Conservation (phyloP, 2,113 vertebrate genomes). For the Embiotoca jacksoni region DNA sequence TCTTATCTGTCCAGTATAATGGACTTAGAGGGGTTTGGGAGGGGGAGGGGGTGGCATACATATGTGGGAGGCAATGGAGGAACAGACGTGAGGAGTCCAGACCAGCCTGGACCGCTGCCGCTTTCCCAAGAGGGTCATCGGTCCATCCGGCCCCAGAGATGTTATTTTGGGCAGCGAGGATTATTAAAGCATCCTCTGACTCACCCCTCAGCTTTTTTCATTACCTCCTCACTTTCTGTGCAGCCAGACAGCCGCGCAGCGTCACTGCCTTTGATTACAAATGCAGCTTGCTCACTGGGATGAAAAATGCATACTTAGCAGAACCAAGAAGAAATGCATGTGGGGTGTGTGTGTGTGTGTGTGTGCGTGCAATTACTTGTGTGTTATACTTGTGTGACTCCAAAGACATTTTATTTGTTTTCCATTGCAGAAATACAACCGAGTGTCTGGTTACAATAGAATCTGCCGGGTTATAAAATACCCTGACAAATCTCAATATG, state of each 20-base stretch:
- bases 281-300: slow-evolving; percentile 74
- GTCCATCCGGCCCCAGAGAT: slow-evolving; percentile 42
- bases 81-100: slow-evolving; percentile 17
- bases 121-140: slow-evolving; percentile 47
- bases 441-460: slow-evolving; percentile 36
- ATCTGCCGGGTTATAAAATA: slow-evolving; percentile 52
- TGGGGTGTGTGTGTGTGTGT: slow-evolving; percentile 4
- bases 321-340: slow-evolving; percentile 65
- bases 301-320: slow-evolving; percentile 83
- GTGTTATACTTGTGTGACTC: slow-evolving; percentile 37
- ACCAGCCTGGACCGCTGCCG: slow-evolving; percentile 21
- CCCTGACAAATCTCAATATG: slow-evolving; percentile 30
- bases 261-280: slow-evolving; percentile 76
- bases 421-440: slow-evolving; percentile 40
- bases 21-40: slow-evolving; percentile 43
- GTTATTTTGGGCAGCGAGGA: slow-evolving; percentile 75
- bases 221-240: slow-evolving; percentile 68
- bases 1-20: slow-evolving; percentile 67
- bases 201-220: slow-evolving; percentile 78
- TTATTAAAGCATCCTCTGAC: slow-evolving; percentile 78
- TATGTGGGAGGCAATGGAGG: neutral
- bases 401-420: slow-evolving; percentile 38
- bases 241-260: slow-evolving; percentile 69
- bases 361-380: slow-evolving; percentile 26
- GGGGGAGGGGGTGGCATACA: neutral